Evolutionary conservation across 2,888 invertebrate species (phyloP), one percentile per base, ranked within the genome.

Genomic region (Lithophane semibrunnea): DNA sequence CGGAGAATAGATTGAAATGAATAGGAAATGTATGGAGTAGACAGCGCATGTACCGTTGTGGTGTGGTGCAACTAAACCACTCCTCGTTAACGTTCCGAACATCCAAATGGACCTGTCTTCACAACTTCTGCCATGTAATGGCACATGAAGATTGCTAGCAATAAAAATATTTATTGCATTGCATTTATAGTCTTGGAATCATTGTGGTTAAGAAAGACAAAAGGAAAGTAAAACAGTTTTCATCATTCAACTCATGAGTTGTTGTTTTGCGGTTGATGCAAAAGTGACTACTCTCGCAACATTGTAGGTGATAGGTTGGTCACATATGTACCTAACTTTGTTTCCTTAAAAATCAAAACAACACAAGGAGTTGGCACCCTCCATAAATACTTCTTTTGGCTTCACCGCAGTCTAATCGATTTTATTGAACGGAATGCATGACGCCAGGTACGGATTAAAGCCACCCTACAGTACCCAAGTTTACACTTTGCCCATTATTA

Each of bases 1-100:
- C 82, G 84, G 84, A 88, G 89, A 90, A 88, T 88, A 86, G 84
- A 88, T 84, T 86, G 88, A 77, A 86, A 86, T 88, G 83, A 87
- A 90, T 86, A 86, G 83, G 83, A 88, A 86, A 85, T 82, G 89
- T 88, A 88, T 84, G 71, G 81, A 80, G 84, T 83, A 83, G 73
- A 78, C 66, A 49, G 77, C 2, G 64, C 37, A 65, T 77, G 75
- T 84, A 86, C 80, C 75, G 85, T 79, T 82, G 77, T 67, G 44
- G 52, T 70, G 68, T 74, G 79, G 63, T 78, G 75, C 71, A 81
- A 74, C 75, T 75, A 60, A 80, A 69, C 74, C 61, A 61, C 69
- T 79, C 42, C 71, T 88, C 73, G 83, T 87, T 86, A 81, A 74
- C 60, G 74, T 80, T 60, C 61, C n/a, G 29, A 70, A 47, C 65